Evolutionary conservation across 2,113 vertebrate species (phyloP).

Genomic region (Lontra canadensis): DNA sequence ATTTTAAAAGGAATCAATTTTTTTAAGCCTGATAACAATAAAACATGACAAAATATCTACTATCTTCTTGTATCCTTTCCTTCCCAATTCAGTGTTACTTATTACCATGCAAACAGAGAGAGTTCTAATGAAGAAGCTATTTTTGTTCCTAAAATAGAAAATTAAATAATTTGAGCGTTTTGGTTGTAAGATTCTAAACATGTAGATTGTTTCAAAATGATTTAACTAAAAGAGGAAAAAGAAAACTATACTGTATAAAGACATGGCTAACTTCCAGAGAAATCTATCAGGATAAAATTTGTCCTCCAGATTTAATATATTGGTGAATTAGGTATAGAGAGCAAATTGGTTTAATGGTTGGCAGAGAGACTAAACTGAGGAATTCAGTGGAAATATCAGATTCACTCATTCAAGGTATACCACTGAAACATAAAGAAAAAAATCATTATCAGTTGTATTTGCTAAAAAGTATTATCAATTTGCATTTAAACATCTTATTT

Average conservation of each 20-base stretch:
- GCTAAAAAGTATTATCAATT: neutral
- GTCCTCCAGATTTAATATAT: neutral
- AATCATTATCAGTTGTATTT: neutral
- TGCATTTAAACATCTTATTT: neutral
- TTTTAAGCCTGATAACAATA: neutral
- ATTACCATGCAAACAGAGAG: neutral
- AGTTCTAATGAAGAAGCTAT: neutral
- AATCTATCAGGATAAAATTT: conserved; percentile 13
- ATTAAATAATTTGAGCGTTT: conserved; percentile 5
- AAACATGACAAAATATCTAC: neutral
- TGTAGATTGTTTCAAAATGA: neutral
- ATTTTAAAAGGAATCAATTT: neutral
- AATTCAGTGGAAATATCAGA: neutral
- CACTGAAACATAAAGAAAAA: neutral
- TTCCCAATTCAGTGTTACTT: conserved; percentile 2
- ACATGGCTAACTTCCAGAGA: neutral
- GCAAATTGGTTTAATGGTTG: neutral
- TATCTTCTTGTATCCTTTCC: neutral
- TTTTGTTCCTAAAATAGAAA: conserved; percentile 7
- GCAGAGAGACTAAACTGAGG: neutral
- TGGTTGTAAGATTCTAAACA: neutral
- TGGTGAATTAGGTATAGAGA: neutral
- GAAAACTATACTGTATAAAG: neutral
- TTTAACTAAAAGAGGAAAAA: neutral
- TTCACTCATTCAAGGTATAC: neutral